phyloP scores from a whole-genome alignment of 2,113 vertebrate species.

The Protobothrops flavoviridis region DNA sequence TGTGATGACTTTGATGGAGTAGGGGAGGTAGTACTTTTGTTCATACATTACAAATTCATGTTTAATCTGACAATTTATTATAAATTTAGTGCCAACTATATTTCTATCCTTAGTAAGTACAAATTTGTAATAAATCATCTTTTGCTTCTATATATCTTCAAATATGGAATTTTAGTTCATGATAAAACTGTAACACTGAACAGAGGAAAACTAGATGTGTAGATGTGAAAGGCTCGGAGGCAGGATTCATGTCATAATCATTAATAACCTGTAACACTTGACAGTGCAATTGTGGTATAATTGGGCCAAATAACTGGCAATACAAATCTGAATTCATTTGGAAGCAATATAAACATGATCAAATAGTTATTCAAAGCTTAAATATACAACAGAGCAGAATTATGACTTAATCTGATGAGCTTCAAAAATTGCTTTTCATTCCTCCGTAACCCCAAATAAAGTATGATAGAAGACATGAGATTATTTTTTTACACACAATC shows the following conservation, averaged over 20 bases:
- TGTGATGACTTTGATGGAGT: background rate
- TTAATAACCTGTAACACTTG: conserved; percentile 1
- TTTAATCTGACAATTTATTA: background rate
- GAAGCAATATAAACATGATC: conserved; percentile 8
- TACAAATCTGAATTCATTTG: conserved; percentile 10
- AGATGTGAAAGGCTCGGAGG: conserved; percentile 10
- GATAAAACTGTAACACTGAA: background rate
- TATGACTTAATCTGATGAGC: background rate
- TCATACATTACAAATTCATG: background rate
- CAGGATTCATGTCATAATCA: conserved; percentile 19
- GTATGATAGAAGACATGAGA: background rate
- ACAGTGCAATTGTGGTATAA: background rate
- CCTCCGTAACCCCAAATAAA: background rate
- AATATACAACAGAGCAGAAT: background rate
- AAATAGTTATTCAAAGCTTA: background rate
- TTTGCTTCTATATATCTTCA: background rate
- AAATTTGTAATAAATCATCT: background rate
- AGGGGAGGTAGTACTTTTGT: background rate
- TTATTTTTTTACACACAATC: background rate
- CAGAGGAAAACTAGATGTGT: background rate
- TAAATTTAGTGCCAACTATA: background rate
- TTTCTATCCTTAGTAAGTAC: background rate
- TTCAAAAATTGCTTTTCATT: conserved; percentile 1
- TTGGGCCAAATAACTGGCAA: conserved; percentile 5
- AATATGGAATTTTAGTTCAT: background rate